These are phyloP conservation scores for Echinarachnius parma DNA, from an alignment of 53 echinoderm and acorn worm species.

Conservation along the genomic window DNA sequence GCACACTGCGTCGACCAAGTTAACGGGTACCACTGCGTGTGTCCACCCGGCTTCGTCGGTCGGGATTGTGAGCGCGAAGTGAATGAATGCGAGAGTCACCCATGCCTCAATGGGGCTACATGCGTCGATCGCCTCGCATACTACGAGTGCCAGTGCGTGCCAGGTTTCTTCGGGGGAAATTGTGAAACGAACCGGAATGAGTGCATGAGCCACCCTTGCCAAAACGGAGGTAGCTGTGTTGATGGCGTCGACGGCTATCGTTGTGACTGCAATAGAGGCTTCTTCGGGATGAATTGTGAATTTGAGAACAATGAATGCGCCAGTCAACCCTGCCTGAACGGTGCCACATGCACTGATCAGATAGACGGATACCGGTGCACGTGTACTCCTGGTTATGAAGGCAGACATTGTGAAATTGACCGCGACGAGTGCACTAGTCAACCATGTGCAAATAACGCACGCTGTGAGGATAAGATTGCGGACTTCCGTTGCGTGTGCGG, in stretches of 20 bases:
- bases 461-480: slow-evolving; percentile 53
- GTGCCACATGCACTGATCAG: background rate
- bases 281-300: slow-evolving; percentile 15
- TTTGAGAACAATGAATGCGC: slow-evolving; percentile 27
- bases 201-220: slow-evolving; percentile 13
- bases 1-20: slow-evolving; percentile 26
- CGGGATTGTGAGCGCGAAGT: slow-evolving; percentile 22
- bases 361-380: slow-evolving; percentile 4
- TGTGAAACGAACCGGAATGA: slow-evolving; percentile 39
- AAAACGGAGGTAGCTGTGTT: slow-evolving; percentile 13
- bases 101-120: slow-evolving; percentile 33
- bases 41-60: slow-evolving; percentile 31
- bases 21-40: slow-evolving; percentile 17
- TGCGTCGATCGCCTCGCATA: slow-evolving; percentile 30
- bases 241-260: slow-evolving; percentile 27
- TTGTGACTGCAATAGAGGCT: slow-evolving; percentile 16
- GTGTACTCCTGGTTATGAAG: slow-evolving; percentile 54
- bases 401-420: slow-evolving; percentile 56
- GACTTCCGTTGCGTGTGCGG: slow-evolving; percentile 61
- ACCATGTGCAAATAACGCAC: slow-evolving; percentile 68
- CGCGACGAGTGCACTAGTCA: slow-evolving; percentile 58
- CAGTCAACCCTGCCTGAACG: slow-evolving; percentile 10
- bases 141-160: slow-evolving; percentile 36
- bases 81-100: slow-evolving; percentile 33
- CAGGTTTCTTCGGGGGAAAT: slow-evolving; percentile 41